Evolutionary conservation across 2,113 vertebrate species (phyloP), one percentile per base, ranked within the genome.

Genomic region (Dipodomys ordii): DNA sequence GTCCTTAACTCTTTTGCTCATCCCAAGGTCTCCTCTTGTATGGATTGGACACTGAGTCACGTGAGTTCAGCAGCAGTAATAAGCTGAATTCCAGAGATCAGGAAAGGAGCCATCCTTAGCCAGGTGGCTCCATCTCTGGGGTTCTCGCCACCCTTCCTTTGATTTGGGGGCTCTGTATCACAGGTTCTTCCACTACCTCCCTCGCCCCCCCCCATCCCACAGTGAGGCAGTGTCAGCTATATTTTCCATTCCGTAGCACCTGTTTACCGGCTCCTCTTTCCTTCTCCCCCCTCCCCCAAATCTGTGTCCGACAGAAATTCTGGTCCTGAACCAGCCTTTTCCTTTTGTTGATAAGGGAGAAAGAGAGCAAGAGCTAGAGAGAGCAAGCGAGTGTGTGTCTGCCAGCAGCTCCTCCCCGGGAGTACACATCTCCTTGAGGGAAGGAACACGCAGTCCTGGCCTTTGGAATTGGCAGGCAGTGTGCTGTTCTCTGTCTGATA

Each of bases 401-500:
- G 77, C 80, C 85, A 83, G 64, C 53, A 83, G 97, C 95, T 93
- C 96, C 97, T 97, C 90, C 98, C 95, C 81, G 96, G 97, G 97
- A 97, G 98, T 97, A 97, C 98, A 98, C 98, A 98, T 98, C 98
- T 98, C 98, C 98, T 98, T 97, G 97, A 98, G 98, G 82, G 97
- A 98, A 98, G 98, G 99, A 99, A 99, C 99, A 99, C 94, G 71
- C 98, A 98, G 99, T 99, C 97, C 99, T 98, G 97, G 97, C 98
- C 99, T 98, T 99, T 98, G 98, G 99, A 99, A 98, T 98, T 99
- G 99, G 99, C 99, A 99, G 98, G 97, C 98, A 90, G 98, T 95
- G 97, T 98, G 96, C 98, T 99, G 99, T 98, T 99, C 98, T 98
- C 98, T 97, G 98, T 97, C 99, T 99, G 99, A 99, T 99, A 99